Evolutionary conservation across 2,797 vertebrate genomes (phyloP), one percentile per base, ranked within the genome.

Genomic region (Salmo trutta): DNA sequence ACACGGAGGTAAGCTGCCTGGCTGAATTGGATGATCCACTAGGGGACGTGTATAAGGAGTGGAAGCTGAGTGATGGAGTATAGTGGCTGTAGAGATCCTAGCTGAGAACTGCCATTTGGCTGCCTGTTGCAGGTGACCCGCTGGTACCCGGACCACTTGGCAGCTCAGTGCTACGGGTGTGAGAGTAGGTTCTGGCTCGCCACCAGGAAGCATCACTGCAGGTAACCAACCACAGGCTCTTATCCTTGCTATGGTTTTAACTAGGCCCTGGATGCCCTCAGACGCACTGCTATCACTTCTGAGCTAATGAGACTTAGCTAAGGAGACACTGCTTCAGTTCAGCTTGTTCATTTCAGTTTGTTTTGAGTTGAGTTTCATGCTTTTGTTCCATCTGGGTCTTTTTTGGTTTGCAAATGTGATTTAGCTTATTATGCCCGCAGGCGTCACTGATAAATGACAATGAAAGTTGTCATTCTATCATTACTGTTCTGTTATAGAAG

Each of bases 61-160:
- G 59, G 5, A 33, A 68, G 66, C 66, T 68, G 31, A 31, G 29
- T n/a, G 1, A 47, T 12, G 14, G 51, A 31, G 14, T 15, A 31
- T 31, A n/a, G 17, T 15, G 59, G 54, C 36, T 27, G 5, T 59
- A 21, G 56, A 74, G 53, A 27, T 53, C n/a, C 21, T 51, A 56
- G 62, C 52, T n/a, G 16, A 52, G 62, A 83, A 64, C 54, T 80
- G 79, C 85, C 74, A 51, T 59, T n/a, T 68, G 33, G 77, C 72
- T 87, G 69, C 79, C 36, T 52, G 3, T 91, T 89, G 19, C 92
- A 99, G 98, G 96, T 99, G 91, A 99, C 97, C 0, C 96, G 97
- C 83, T 99, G 97, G 98, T 97, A 98, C 74, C 97, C 98, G 0
- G 98, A 99, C 89, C 97, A 99, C 90, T 90, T 99, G 79, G 97